Conservation (phyloP, 2,797 vertebrate species). For the Amniataba percoides region DNA sequence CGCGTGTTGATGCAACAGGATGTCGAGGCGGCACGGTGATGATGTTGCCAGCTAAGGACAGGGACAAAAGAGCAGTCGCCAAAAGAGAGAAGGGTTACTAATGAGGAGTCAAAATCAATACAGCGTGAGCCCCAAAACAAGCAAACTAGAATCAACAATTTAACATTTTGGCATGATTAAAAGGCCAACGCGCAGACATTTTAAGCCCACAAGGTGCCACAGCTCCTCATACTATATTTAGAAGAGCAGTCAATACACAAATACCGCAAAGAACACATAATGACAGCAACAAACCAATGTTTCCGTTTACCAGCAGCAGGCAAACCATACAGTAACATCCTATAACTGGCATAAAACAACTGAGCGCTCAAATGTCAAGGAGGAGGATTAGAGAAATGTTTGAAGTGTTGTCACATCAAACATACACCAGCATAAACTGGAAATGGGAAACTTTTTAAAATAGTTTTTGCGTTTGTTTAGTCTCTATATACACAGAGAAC, state of each 20-base stretch:
- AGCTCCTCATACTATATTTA: conserved; percentile 27
- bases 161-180: conserved; percentile 26
- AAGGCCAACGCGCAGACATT: conserved; percentile 11
- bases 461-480: conserved; percentile 63
- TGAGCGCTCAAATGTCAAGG: conserved; percentile 55
- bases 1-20: conserved; percentile 49
- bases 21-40: conserved; percentile 25
- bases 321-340: conserved; percentile 41
- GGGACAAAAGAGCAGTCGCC: conserved; percentile 22
- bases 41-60: conserved; percentile 36
- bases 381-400: conserved; percentile 59
- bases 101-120: conserved; percentile 31
- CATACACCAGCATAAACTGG: conserved; percentile 42
- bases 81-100: conserved; percentile 7
- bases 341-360: conserved; percentile 62
- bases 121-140: conserved; percentile 4
- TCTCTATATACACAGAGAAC: conserved; percentile 45
- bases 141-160: conserved; percentile 12
- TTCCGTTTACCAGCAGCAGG: conserved; percentile 42
- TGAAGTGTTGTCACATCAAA: conserved; percentile 68
- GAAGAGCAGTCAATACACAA: conserved; percentile 25
- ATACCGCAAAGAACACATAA: conserved; percentile 23
- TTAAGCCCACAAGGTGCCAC: conserved; percentile 12
- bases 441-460: conserved; percentile 43
- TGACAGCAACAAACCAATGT: conserved; percentile 42